Evolutionary conservation across 2,797 vertebrate species (phyloP).

Genomic region (Alcedo quadribrachys): DNA sequence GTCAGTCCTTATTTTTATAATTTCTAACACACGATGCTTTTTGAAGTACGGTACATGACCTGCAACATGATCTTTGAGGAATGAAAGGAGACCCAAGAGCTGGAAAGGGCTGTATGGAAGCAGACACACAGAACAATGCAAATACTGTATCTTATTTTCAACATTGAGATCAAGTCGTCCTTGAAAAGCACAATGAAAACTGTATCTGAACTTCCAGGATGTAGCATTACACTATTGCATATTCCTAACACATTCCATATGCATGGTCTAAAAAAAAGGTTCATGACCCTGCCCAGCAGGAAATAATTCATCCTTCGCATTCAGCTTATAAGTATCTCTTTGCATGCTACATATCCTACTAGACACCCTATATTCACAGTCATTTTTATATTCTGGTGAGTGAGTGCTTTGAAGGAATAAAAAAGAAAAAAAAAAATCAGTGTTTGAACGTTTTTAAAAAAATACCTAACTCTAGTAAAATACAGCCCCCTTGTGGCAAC

Average conservation of each 20-base stretch:
- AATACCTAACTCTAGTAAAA: conserved; percentile 39
- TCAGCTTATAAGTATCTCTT: not conserved
- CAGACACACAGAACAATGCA: not conserved
- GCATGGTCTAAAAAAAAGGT: not conserved
- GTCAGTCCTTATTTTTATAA: not conserved
- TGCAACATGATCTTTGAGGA: not conserved
- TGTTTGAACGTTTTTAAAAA: not conserved
- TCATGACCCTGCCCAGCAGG: not conserved
- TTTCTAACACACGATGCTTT: not conserved
- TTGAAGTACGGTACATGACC: not conserved
- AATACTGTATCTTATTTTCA: not conserved
- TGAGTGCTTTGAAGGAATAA: not conserved
- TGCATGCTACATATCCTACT: not conserved
- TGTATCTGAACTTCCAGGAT: not conserved
- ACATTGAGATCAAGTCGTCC: not conserved
- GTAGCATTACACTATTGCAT: not conserved
- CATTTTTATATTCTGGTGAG: not conserved
- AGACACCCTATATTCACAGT: not conserved
- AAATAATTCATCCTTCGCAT: not conserved
- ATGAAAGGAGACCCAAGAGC: not conserved
- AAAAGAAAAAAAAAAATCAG: not conserved
- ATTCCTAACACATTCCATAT: not conserved
- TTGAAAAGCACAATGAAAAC: not conserved
- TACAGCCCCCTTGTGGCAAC: conserved; percentile 70
- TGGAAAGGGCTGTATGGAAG: not conserved